Percentiles rank a stretch among this genome's conserved stretches.
Conservation (phyloP, 2,797 vertebrate species). For the Champsocephalus esox region DNA sequence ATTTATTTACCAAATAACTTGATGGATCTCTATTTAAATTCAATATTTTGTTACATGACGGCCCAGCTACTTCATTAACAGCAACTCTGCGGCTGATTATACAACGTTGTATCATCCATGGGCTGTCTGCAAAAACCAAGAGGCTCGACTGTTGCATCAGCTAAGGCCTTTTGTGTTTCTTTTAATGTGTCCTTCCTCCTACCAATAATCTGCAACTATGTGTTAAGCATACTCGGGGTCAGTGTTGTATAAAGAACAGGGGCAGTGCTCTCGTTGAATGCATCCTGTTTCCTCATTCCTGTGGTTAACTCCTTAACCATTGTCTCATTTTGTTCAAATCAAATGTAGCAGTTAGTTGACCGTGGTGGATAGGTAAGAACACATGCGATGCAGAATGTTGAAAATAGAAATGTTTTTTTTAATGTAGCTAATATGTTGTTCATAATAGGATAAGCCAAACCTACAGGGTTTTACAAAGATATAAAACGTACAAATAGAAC, state of each 20-base stretch:
- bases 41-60: background rate
- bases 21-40: background rate
- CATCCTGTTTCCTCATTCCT: conserved; percentile 46
- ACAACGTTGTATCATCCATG: conserved; percentile 15
- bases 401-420: too few relatives aligned
- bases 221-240: background rate
- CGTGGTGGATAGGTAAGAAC: background rate
- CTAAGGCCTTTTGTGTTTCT: conserved; percentile 23
- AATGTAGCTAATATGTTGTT: too few relatives aligned
- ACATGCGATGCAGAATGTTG: background rate
- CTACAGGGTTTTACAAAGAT: background rate
- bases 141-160: conserved; percentile 50
- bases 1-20: background rate
- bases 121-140: background rate
- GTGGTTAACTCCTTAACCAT: conserved; percentile 22
- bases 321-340: conserved; percentile 13
- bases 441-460: background rate
- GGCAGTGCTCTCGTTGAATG: conserved; percentile 19
- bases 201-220: conserved; percentile 18
- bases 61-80: background rate
- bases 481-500: background rate
- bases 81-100: conserved; percentile 20
- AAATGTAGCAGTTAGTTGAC: background rate
- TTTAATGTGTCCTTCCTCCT: conserved; percentile 23
- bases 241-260: background rate